Percentiles rank a stretch among this genome's conserved stretches.
Conservation (phyloP, 1,140 invertebrate species). For the Pseudobourletiella spinata region DNA sequence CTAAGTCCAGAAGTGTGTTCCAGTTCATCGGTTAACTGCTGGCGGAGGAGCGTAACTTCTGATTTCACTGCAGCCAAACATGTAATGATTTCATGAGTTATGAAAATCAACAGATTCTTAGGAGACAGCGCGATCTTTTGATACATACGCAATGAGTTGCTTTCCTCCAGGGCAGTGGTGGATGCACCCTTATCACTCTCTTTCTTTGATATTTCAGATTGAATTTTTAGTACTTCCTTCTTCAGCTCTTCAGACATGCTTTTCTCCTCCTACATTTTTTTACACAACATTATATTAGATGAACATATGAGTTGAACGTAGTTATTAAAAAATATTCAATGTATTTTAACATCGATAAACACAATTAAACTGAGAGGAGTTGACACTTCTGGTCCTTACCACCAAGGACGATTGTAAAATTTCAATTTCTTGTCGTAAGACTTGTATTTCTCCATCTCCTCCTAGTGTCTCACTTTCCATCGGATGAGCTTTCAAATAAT, state of each 20-base stretch:
- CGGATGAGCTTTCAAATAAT: constrained; percentile 26
- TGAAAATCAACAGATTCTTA: too few relatives aligned
- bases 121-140: too few relatives aligned
- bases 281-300: too few relatives aligned
- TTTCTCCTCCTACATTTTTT: constrained; percentile 27
- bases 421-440: constrained; percentile 9
- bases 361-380: too few relatives aligned
- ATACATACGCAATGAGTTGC: constrained; percentile 17
- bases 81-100: too few relatives aligned
- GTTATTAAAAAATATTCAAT: too few relatives aligned
- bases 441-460: background rate
- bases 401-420: constrained; percentile 9
- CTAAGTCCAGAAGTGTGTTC: constrained; percentile 34
- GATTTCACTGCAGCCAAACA: constrained; percentile 15
- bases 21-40: constrained; percentile 26
- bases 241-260: constrained; percentile 20
- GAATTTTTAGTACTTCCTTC: constrained; percentile 20
- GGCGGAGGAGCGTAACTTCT: constrained; percentile 18
- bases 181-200: background rate
- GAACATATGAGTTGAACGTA: too few relatives aligned
- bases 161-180: constrained; percentile 1
- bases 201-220: constrained; percentile 23
- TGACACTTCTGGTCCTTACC: background rate
- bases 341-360: too few relatives aligned
- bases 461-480: constrained; percentile 1